Conservation (phyloP, 2,113 vertebrate species). For the Rhinolophus ferrumequinum region DNA sequence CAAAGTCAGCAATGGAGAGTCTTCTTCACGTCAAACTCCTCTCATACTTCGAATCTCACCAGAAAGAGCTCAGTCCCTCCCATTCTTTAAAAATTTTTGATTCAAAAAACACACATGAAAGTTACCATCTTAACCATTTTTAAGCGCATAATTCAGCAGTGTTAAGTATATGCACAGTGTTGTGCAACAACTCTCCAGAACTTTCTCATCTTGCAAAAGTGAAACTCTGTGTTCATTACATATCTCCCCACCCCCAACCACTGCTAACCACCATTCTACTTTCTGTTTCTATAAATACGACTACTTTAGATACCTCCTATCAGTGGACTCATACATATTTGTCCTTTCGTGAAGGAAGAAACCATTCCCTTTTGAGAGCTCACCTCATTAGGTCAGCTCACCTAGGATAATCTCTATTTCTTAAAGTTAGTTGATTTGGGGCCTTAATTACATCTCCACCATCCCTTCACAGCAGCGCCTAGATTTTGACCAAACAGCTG, state of each 20-base stretch:
- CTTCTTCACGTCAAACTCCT: not conserved
- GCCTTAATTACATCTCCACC: not conserved
- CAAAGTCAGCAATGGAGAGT: not conserved
- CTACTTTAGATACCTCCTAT: not conserved
- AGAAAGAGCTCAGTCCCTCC: not conserved
- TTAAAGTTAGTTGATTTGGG: not conserved
- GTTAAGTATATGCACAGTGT: not conserved
- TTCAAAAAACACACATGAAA: not conserved
- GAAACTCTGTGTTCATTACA: not conserved
- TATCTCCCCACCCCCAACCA: not conserved
- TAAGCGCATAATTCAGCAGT: not conserved
- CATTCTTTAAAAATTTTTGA: not conserved
- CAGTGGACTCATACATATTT: not conserved
- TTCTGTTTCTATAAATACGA: slow-evolving; percentile 27
- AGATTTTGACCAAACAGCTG: not conserved
- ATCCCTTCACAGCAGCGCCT: not conserved
- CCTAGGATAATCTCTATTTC: not conserved
- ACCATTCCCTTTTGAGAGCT: not conserved
- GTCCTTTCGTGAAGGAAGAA: not conserved
- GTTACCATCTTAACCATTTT: not conserved
- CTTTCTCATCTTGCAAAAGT: slow-evolving; percentile 38
- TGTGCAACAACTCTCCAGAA: not conserved
- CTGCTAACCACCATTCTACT: not conserved
- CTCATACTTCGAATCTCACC: not conserved
- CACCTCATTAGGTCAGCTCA: not conserved